Percentiles rank a stretch among this genome's conserved stretches.
Evolutionary conservation across 2,888 invertebrate genomes (phyloP).

Genomic region (Sarcophaga subvicina): DNA sequence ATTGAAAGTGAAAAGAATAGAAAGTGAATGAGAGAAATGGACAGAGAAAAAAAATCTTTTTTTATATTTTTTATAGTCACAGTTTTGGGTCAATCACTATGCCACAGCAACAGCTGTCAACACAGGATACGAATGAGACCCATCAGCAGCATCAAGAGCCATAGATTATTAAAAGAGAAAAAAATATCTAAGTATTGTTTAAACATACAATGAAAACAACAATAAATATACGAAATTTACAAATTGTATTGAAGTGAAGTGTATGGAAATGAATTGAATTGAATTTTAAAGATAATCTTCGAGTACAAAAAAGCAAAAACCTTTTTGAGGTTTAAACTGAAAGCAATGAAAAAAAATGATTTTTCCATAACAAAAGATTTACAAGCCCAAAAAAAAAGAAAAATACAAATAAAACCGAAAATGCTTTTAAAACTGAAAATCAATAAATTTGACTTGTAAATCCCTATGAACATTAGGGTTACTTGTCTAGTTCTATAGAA

Average conservation of each 20-base stretch:
- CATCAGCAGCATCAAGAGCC: background rate
- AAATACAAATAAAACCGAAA: too few relatives aligned
- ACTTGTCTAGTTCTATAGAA: background rate
- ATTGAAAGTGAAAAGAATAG: background rate
- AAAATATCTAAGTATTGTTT: background rate
- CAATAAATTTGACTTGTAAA: background rate
- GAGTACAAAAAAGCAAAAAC: background rate
- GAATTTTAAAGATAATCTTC: background rate
- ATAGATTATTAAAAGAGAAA: background rate
- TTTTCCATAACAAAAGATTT: background rate
- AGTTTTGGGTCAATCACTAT: conserved; percentile 35
- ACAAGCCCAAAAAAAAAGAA: too few relatives aligned
- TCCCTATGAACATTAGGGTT: background rate
- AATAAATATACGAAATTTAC: background rate
- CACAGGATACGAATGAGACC: conserved; percentile 4
- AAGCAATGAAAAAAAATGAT: background rate
- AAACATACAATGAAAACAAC: background rate
- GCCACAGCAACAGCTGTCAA: conserved; percentile 21
- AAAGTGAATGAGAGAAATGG: background rate
- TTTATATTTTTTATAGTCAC: conserved; percentile 2
- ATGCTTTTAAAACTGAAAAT: background rate
- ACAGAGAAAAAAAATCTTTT: background rate
- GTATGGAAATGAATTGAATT: background rate
- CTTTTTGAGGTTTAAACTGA: background rate
- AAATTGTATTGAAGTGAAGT: background rate